Evolutionary conservation across 2,113 vertebrate species (phyloP), one percentile per base, ranked within the genome.

Genomic region (Takifugu flavidus): DNA sequence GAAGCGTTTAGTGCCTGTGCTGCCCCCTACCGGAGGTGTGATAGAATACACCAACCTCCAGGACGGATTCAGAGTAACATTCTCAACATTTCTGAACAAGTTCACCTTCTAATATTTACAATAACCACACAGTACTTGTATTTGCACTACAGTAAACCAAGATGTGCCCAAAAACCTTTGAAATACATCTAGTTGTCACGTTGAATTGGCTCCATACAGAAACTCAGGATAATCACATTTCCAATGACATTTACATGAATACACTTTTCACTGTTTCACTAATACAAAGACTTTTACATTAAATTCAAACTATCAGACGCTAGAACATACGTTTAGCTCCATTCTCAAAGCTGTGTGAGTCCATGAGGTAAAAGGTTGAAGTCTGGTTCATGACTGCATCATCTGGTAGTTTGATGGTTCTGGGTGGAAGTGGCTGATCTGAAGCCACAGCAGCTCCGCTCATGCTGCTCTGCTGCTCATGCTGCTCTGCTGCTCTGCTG

Each of bases 11-110:
- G 67, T 67, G 34, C 2, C 14, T 54, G 56, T 60, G 58, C 65
- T 81, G 84, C 75, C 72, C 60, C 52, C 86, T 53, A 3, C 25
- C 79, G 82, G 57, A 12, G 13, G 8, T 1, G 20, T 10, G 6
- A 42, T 2, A 54, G 27, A 65, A 25, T 50, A 53, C 64, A 58
- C 4, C 34, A 61, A n/a, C 45, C 13, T 15, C 45, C 13, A n/a
- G 4, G 6, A 47, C 13, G 8, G 14, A 1, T 65, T 59, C 56
- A 67, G 12, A 46, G 44, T 8, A 6, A 3, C 6, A n/a, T 46
- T 13, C 13, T 44, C 29, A 52, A 47, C 3, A 0, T 14, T 8
- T 28, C 13, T 5, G 3, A 49, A 39, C n/a, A 55, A 6, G 43
- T 20, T 3, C 15, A 50, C 1, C 1, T 42, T 20, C 25, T 20